These are phyloP conservation scores for Zaprionus nigranus DNA, from an alignment of 1,140 invertebrate genomes.

Conservation along the genomic window DNA sequence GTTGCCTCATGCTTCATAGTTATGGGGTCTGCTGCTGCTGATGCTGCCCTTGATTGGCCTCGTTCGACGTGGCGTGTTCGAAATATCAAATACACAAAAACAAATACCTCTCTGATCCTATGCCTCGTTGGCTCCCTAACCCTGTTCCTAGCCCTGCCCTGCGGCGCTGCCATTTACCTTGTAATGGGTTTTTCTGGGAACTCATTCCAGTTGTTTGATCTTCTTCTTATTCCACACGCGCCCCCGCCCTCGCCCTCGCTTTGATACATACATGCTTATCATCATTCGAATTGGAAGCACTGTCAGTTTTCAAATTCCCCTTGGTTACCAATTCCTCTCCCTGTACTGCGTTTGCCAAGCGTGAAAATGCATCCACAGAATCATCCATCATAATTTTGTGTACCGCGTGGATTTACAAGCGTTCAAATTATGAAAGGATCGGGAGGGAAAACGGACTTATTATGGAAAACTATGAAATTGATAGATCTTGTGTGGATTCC, in stretches of 20 bases:
- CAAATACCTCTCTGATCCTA: constrained; percentile 53
- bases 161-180: constrained; percentile 45
- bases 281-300: constrained; percentile 50
- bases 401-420: constrained; percentile 79
- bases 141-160: constrained; percentile 1
- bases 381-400: constrained; percentile 79
- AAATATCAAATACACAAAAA: constrained; percentile 56
- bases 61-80: constrained; percentile 56
- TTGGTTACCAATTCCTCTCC: constrained; percentile 38
- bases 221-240: constrained; percentile 51
- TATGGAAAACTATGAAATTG: constrained; percentile 64
- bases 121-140: constrained; percentile 28
- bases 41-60: constrained; percentile 45
- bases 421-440: constrained; percentile 69
- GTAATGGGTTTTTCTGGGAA: constrained; percentile 73
- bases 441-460: constrained; percentile 54
- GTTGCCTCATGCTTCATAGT: constrained; percentile 28
- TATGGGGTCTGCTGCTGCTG: constrained; percentile 24
- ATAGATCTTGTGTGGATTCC: constrained; percentile 52
- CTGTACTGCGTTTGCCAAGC: constrained; percentile 35
- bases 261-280: constrained; percentile 32
- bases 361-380: constrained; percentile 70
- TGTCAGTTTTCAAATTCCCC: constrained; percentile 65
- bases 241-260: constrained; percentile 58
- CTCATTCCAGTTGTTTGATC: constrained; percentile 56